Percentiles rank a stretch among this genome's conserved stretches.
These are phyloP conservation scores for Sesia apiformis DNA, from an alignment of 2,888 invertebrate genomes.

Conservation along the genomic window DNA sequence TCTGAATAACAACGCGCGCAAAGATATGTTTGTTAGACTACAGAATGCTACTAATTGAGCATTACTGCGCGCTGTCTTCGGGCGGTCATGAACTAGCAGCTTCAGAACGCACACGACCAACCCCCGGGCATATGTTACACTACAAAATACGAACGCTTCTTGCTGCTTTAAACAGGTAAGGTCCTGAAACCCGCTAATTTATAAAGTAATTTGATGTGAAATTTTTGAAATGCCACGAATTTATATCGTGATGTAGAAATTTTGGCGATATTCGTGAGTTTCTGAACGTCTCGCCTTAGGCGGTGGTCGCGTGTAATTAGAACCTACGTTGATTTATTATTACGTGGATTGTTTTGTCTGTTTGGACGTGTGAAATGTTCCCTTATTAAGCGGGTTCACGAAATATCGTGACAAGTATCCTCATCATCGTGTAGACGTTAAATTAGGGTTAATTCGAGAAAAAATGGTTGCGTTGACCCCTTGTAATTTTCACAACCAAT, in stretches of 20 bases:
- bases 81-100: slow-evolving; percentile 42
- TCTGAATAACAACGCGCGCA: too few species aligned
- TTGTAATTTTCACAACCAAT: too few species aligned
- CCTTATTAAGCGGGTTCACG: slow-evolving; percentile 6
- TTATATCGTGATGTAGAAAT: slow-evolving; percentile 13
- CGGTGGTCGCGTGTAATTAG: slow-evolving; percentile 18
- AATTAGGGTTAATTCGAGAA: slow-evolving; percentile 1
- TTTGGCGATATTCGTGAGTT: slow-evolving; percentile 15
- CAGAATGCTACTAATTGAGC: slow-evolving; percentile 29
- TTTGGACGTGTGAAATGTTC: slow-evolving; percentile 9
- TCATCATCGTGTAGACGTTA: slow-evolving; percentile 8
- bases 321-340: slow-evolving; percentile 11
- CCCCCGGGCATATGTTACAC: slow-evolving; percentile 13
- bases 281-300: slow-evolving; percentile 6
- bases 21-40: neutral
- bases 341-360: slow-evolving; percentile 4
- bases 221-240: slow-evolving; percentile 20
- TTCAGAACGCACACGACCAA: slow-evolving; percentile 14
- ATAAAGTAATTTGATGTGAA: slow-evolving; percentile 9
- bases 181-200: slow-evolving; percentile 2
- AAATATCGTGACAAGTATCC: slow-evolving; percentile 9
- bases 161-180: slow-evolving; percentile 3
- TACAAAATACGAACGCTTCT: slow-evolving; percentile 4
- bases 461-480: neutral
- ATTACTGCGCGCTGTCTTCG: slow-evolving; percentile 30